Base-by-base conservation (phyloP, 2,888 invertebrate species). In the Drosophila meridiana region DNA sequence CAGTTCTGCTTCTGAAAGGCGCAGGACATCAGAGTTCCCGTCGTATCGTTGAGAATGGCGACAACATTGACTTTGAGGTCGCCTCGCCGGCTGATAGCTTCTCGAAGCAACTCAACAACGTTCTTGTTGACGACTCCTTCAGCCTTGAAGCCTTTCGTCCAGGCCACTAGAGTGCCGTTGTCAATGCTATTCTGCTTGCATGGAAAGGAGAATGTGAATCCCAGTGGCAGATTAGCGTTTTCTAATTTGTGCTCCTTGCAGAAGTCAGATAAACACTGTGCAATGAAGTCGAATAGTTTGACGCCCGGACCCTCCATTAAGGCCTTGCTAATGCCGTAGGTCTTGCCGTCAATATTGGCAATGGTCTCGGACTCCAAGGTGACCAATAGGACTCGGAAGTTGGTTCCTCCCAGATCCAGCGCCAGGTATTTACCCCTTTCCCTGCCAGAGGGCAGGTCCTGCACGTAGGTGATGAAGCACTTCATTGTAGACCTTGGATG, bases 161-260 rank as follows among this genome's bases (percentile, higher is more conserved):
- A 99, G 47, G 96, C 94, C 78, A 97, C 96, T 55, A 99, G 94
- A 26, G 95, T 92, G 9, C 98, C 98, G 85, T 96, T 95, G 1
- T 97, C 97, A 28, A 99, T 94, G 0, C 98, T 97, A 72, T 95
- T 92, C 93, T 99, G 98, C 75, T 94, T 94, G 80, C 98, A 94
- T 0, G 99, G 99, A 92, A 99, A 99, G 91, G 98, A 98, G 94
- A 99, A 99, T 3, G 99, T 99, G 93, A 99, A 99, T 5, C 99
- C 99, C 66, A 99, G 94, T 0, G 98, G 97, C 61, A 99, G 93
- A 47, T 95, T 94, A 84, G 97, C 95, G 20, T 95, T 93, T 13
- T 82, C 75, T 69, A 95, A 94, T 20, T 97, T 94, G 78, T 97
- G 95, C 83, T 97, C 94, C 93, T 96, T 96, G 94, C 98, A 96